phyloP scores from a whole-genome alignment of 2,113 vertebrate species.

The Diphyllodes magnificus region DNA sequence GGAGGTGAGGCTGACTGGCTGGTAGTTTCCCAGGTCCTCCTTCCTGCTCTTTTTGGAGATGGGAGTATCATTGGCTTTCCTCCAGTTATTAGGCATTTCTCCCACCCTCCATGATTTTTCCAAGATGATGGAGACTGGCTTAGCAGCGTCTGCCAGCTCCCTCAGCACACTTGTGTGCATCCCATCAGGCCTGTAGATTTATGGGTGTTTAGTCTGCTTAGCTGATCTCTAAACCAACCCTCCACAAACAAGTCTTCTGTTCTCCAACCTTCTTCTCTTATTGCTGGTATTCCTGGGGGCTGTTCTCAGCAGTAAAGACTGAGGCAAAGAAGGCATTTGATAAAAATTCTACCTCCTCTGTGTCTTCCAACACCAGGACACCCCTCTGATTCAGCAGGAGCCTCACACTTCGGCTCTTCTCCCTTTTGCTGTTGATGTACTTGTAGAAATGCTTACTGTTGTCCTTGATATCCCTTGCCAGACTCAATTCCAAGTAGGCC shows the following conservation, averaged over 20 bases:
- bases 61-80: neutral
- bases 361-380: neutral
- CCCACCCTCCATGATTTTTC: neutral
- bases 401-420: neutral
- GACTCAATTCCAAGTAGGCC: neutral
- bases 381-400: neutral
- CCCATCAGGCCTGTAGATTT: neutral
- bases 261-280: neutral
- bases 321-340: neutral
- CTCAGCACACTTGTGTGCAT: neutral
- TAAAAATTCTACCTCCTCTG: neutral
- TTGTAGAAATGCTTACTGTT: neutral
- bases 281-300: neutral
- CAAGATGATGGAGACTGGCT: neutral
- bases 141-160: neutral
- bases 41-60: neutral
- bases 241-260: neutral
- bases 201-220: neutral
- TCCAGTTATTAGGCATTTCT: neutral
- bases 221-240: neutral
- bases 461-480: neutral
- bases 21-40: neutral
- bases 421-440: neutral
- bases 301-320: neutral
- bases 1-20: neutral